A percentile compares a stretch with the other conserved stretches of the same genome.
Evolutionary conservation across 2,888 invertebrate species (phyloP).

Genomic region (Lepidonotus clava): DNA sequence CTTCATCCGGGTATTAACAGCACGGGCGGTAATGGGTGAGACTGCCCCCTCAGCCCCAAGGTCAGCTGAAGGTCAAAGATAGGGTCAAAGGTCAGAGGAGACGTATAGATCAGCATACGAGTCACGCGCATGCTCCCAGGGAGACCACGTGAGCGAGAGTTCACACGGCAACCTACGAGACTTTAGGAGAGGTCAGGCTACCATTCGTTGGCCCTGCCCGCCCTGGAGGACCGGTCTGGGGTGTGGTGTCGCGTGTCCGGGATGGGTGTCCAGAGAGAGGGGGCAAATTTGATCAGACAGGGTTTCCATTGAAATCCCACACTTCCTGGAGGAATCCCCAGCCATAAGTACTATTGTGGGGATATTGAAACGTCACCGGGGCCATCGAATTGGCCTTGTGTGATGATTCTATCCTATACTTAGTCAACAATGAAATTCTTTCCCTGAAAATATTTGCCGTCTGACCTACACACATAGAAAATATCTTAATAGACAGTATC

Average conservation of each 20-base stretch:
- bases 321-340: neutral
- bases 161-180: neutral
- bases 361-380: neutral
- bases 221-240: no score
- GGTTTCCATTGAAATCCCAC: neutral
- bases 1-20: neutral
- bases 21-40: neutral
- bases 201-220: no score
- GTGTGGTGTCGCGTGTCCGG: no score
- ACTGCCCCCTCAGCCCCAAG: neutral
- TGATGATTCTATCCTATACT: no score
- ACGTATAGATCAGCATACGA: constrained; percentile 14
- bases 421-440: no score
- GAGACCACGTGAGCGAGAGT: neutral
- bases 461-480: no score
- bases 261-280: no score
- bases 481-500: no score
- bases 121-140: neutral
- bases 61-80: neutral
- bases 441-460: no score
- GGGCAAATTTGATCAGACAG: no score
- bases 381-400: neutral
- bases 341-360: no score
- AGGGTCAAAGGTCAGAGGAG: constrained; percentile 8
- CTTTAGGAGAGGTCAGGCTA: neutral